Percentiles rank a stretch among this genome's conserved stretches.
phyloP scores from a whole-genome alignment of 2,888 invertebrate species.

The Diaperis boleti region DNA sequence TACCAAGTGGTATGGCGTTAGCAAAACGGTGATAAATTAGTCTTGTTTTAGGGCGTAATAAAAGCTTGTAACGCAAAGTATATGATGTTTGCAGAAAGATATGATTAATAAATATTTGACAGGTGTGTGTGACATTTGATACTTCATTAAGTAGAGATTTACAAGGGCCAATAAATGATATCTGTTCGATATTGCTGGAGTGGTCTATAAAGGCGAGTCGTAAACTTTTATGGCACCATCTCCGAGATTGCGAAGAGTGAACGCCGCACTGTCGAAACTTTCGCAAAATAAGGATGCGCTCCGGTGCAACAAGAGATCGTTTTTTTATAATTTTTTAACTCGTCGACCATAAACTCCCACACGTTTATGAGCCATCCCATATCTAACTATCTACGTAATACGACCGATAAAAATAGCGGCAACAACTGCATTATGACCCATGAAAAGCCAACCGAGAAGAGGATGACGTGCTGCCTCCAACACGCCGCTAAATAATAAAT shows the following conservation, averaged over 20 bases:
- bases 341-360: constrained; percentile 48
- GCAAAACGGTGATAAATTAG: constrained; percentile 42
- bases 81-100: constrained; percentile 53
- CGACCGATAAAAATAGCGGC: constrained; percentile 49
- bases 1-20: constrained; percentile 36
- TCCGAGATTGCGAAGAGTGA: constrained; percentile 55
- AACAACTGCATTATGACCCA: constrained; percentile 48
- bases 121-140: constrained; percentile 64
- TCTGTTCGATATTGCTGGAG: constrained; percentile 62
- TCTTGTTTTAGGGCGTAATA: constrained; percentile 41
- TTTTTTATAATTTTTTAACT: constrained; percentile 45
- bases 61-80: constrained; percentile 44
- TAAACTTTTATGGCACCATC: constrained; percentile 63
- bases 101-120: constrained; percentile 59
- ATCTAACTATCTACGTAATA: constrained; percentile 47
- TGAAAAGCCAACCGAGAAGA: constrained; percentile 32
- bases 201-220: constrained; percentile 62
- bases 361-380: constrained; percentile 49
- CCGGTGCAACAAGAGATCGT: constrained; percentile 37
- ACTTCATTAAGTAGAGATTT: constrained; percentile 64
- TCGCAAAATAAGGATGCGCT: constrained; percentile 35
- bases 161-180: constrained; percentile 65
- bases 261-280: constrained; percentile 25
- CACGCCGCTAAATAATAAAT: constrained; percentile 45
- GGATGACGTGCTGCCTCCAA: constrained; percentile 44